Base-by-base conservation (phyloP, 1,140 invertebrate genomes). In the Nautilus pompilius region DNA sequence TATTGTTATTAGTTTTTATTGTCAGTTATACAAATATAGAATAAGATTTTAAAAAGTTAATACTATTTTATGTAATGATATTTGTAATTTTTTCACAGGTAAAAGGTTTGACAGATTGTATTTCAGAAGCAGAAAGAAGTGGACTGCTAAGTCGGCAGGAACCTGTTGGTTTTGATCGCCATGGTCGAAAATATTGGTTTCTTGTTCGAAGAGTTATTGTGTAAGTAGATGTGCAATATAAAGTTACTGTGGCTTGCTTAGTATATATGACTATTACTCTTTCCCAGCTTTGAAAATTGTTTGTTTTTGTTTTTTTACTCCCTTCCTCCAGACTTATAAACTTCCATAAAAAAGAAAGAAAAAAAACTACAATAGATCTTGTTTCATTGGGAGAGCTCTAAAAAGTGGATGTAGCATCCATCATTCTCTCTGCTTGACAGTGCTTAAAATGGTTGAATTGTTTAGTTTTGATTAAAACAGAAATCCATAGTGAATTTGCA, bases 151-250 rank as follows among this genome's bases (percentile, higher is more conserved):
- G 91, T 81, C 86, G 95, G 53, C 94, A 98, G 78, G 95, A 98
- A 83, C 91, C 91, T 76, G 83, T 98, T 55, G 96, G 96, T 1
- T 94, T 90, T 84, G 96, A 98, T 83, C 85, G 96, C 67, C 92
- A 96, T 85, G 93, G 94, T 24, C 85, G 95, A 72, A 96, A 96
- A 80, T 99, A 97, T 84, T 98, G 93, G 93, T 98, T 98, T 82
- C 87, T 98, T 48, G 89, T 88, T 57, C 86, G 96, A 65, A 86
- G 96, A 74, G 88, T 99, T 76, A 91, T 98, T 86, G 88, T 98
- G 92, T 95, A 88, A 90, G 91, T 88, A 55, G 24, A 20, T 13
- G 46, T 48, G 22, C 13, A 49, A 22, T 34, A 26, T n/a, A 36
- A n/a, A n/a, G n/a, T n/a, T n/a, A n/a, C n/a, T n/a, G 20, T 56